Evolutionary conservation across 2,797 vertebrate genomes (phyloP).

Genomic region (Naso thynnoides): DNA sequence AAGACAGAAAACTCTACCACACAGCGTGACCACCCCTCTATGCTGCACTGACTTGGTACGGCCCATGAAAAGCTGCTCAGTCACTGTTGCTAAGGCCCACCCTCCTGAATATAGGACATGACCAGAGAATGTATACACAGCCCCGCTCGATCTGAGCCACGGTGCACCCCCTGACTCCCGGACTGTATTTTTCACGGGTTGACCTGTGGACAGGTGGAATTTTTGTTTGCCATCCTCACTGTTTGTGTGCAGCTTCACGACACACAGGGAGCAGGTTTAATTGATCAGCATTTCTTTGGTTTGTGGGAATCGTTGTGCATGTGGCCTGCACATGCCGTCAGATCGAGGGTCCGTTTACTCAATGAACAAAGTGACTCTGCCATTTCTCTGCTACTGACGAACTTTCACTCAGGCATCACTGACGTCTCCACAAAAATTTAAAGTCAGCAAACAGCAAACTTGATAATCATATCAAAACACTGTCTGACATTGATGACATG

Average conservation of each 20-base stretch:
- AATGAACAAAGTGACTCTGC: background rate
- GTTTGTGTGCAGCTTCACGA: background rate
- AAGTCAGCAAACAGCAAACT: background rate
- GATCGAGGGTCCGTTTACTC: slow-evolving; percentile 12
- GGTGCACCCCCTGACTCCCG: slow-evolving; percentile 13
- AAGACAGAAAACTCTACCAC: background rate
- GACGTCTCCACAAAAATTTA: background rate
- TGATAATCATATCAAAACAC: background rate
- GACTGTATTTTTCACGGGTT: background rate
- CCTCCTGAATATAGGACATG: slow-evolving; percentile 75
- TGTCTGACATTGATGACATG: background rate
- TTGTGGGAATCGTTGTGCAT: slow-evolving; percentile 1
- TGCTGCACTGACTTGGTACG: slow-evolving; percentile 65
- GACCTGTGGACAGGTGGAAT: background rate
- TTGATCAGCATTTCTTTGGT: slow-evolving; percentile 7
- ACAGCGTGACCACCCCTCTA: slow-evolving; percentile 45
- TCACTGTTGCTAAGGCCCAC: slow-evolving; percentile 82
- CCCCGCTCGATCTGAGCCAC: slow-evolving; percentile 6
- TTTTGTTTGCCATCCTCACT: background rate
- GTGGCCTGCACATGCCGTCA: slow-evolving; percentile 26
- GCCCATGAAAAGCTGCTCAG: slow-evolving; percentile 82
- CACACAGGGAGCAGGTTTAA: background rate
- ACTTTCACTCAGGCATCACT: background rate
- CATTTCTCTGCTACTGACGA: background rate
- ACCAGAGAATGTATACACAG: slow-evolving; percentile 66